phyloP scores from a whole-genome alignment of 2,888 invertebrate species.

The Dichetophora obliterata region DNA sequence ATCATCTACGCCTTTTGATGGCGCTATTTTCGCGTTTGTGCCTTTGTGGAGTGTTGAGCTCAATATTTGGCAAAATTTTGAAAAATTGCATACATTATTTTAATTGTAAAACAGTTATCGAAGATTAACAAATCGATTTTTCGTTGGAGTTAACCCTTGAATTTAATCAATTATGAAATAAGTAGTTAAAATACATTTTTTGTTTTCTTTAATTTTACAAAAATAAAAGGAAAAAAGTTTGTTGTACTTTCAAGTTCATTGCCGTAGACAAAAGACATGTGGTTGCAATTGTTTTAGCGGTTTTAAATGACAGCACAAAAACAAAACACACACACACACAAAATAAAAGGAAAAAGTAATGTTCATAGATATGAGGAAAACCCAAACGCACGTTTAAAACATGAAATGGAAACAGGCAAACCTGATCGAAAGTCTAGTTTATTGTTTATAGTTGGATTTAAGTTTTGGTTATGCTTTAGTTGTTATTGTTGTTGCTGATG shows the following conservation, averaged over 20 bases:
- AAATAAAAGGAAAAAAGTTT: not conserved
- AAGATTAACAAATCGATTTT: too few species aligned
- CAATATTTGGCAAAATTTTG: too few species aligned
- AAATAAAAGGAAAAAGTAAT: not conserved
- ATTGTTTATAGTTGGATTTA: not conserved
- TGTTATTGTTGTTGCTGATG: conserved; percentile 4
- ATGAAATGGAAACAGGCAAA: not conserved
- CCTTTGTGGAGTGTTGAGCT: too few species aligned
- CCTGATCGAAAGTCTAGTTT: not conserved
- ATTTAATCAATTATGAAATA: too few species aligned
- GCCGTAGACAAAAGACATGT: not conserved
- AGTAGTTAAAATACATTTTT: too few species aligned
- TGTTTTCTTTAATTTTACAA: too few species aligned
- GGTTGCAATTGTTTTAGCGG: not conserved
- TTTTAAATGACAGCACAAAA: not conserved
- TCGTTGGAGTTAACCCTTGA: too few species aligned
- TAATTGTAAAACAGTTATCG: too few species aligned
- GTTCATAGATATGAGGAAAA: conserved; percentile 13
- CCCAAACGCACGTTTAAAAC: not conserved
- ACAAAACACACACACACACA: not conserved
- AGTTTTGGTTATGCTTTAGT: conserved; percentile 3
- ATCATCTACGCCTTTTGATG: too few species aligned
- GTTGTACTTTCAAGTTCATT: conserved; percentile 29
- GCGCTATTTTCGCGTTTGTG: too few species aligned
- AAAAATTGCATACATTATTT: too few species aligned